A percentile compares a stretch with the other conserved stretches of the same genome.
These are phyloP conservation scores for Notolepis coatsorum DNA, from an alignment of 2,797 vertebrate species.

Conservation along the genomic window DNA sequence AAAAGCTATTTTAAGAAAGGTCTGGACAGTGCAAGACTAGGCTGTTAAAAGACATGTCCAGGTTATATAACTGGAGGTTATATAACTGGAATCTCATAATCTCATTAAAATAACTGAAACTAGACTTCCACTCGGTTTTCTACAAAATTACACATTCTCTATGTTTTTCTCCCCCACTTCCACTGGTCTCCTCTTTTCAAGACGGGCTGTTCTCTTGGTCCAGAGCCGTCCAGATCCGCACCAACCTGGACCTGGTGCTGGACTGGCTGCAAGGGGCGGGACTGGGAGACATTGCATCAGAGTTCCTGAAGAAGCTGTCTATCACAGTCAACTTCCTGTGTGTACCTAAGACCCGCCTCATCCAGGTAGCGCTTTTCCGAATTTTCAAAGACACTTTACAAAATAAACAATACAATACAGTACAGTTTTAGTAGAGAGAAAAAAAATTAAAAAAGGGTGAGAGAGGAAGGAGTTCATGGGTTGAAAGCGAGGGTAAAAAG, in stretches of 20 bases:
- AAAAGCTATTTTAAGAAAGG: no score
- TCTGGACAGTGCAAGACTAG: no score
- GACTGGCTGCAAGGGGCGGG: constrained; percentile 94
- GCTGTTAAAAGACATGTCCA: neutral
- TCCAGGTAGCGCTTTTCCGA: constrained; percentile 82
- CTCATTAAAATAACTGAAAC: no score
- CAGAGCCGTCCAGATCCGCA: constrained; percentile 91
- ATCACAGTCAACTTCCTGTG: constrained; percentile 93
- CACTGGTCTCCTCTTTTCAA: constrained; percentile 27
- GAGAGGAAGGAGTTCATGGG: neutral
- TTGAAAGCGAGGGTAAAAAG: neutral
- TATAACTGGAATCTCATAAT: neutral
- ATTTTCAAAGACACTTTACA: neutral
- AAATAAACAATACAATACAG: no score
- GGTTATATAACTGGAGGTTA: neutral
- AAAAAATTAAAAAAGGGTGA: neutral
- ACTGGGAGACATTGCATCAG: constrained; percentile 91
- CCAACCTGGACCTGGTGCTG: constrained; percentile 91
- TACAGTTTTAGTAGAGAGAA: no score
- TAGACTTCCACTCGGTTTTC: neutral
- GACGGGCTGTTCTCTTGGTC: constrained; percentile 94
- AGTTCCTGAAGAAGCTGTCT: constrained; percentile 93
- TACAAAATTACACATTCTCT: neutral
- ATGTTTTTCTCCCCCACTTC: neutral
- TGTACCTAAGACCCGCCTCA: constrained; percentile 90